Evolutionary conservation across 2,113 vertebrate genomes (phyloP).

Genomic region (Nycticorax nycticorax): DNA sequence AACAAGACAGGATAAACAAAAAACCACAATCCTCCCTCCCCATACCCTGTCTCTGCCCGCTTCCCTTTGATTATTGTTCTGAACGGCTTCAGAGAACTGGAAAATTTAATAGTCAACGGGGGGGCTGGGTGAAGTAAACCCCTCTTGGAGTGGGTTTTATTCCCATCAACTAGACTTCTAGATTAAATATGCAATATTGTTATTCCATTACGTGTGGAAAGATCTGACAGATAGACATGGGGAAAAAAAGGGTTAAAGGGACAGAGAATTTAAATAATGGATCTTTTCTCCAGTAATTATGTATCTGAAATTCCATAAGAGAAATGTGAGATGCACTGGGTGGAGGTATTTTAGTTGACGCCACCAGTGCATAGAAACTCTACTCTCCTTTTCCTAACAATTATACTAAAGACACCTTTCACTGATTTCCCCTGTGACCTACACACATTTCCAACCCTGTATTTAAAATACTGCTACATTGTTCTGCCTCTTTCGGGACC

Average conservation of each 20-base stretch:
- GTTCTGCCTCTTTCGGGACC: background rate
- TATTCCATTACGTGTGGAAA: background rate
- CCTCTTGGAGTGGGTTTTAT: background rate
- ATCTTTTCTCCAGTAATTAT: background rate
- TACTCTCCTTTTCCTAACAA: background rate
- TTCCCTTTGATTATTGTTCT: constrained; percentile 5
- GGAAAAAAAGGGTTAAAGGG: background rate
- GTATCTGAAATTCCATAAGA: background rate
- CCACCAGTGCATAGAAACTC: background rate
- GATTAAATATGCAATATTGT: background rate
- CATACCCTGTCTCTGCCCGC: background rate
- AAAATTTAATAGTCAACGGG: constrained; percentile 1
- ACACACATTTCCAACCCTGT: background rate
- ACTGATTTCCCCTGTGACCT: background rate
- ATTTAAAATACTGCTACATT: background rate
- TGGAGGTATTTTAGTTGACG: background rate
- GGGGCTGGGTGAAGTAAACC: background rate
- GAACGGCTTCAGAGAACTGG: background rate
- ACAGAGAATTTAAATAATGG: background rate
- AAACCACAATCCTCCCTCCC: background rate
- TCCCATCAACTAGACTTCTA: background rate
- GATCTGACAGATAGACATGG: background rate
- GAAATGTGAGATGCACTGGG: background rate
- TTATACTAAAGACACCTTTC: background rate
- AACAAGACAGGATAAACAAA: background rate